Evolutionary conservation across 2,888 invertebrate genomes (phyloP), one percentile per base, ranked within the genome.

Genomic region (Rotaria macrura): DNA sequence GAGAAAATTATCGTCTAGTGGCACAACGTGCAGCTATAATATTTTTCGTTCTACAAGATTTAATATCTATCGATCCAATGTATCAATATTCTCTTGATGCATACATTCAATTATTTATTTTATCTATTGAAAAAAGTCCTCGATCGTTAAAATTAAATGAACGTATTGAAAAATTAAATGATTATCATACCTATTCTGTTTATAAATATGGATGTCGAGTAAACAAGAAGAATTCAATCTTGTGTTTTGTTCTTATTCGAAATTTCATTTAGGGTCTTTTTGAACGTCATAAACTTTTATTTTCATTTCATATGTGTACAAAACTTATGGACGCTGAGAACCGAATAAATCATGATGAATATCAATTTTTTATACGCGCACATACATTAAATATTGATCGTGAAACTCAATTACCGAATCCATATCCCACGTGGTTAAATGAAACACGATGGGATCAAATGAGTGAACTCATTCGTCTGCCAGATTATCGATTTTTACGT

Each of bases 51-150:
- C 91, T 96, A 85, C 95, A 94, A 91, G 95, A 96, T 90, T 93
- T 96, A 92, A 94, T 94, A 9, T 93, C 93, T 86, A 95, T 96
- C 88, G 96, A 96, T 92, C 95, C 95, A 0, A 96, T 96, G 95
- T 96, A 96, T 92, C 95, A 95, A 90, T 96, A 95, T 91, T 95
- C 96, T 0, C 91, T 96, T 88, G 94, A 95, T 89, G 93, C 95
- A 0, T 96, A 95, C 91, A 94, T 94, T 87, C 93, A 94, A 85
- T 92, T 96, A 1, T 96, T 95, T 91, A 93, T 92, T 34, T 93
- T 94, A 90, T 95, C 95, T 54, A 95, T 96, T 88, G 94, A 94
- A 87, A 94, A 94, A 87, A 95, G 95, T 89, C 93, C 93, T 25
- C 94, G 94, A 88, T 93, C 93, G 85, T 89, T 91, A 0, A 93